Conservation (phyloP, 2,113 vertebrate species). For the Ptychochromis oligacanthus region DNA sequence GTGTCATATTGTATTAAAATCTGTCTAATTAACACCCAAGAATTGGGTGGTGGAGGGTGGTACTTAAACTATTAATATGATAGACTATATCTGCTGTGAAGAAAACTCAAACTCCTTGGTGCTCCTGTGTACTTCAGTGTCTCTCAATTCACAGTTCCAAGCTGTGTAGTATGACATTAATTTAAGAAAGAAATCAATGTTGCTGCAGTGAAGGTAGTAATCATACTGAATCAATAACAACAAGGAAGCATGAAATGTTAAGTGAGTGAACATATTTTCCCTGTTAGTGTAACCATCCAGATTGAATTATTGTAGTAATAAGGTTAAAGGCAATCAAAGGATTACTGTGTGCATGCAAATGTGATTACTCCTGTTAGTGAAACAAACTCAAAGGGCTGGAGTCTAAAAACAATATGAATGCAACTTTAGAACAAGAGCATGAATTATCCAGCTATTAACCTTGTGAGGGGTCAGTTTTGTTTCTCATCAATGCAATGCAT, state of each 20-base stretch:
- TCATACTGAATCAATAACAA: slow-evolving; percentile 3
- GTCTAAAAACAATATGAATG: neutral
- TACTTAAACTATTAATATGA: too few species aligned
- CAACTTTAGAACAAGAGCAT: neutral
- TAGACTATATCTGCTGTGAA: too few species aligned
- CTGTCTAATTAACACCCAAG: too few species aligned
- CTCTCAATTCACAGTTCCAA: neutral
- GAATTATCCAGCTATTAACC: slow-evolving; percentile 4
- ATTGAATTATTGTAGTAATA: slow-evolving; percentile 17
- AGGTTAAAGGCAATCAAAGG: slow-evolving; percentile 26
- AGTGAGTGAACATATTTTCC: neutral
- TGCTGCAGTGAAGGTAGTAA: neutral
- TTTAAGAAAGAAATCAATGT: neutral
- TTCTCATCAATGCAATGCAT: neutral
- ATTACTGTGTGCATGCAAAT: slow-evolving; percentile 28
- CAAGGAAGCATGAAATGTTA: neutral
- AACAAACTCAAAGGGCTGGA: neutral
- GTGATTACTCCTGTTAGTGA: slow-evolving; percentile 17
- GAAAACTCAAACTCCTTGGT: neutral
- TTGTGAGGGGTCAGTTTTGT: neutral
- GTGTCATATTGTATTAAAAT: too few species aligned
- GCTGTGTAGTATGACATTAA: neutral
- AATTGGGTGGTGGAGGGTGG: too few species aligned
- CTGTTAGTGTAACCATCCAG: slow-evolving; percentile 17
- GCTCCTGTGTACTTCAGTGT: neutral